A percentile compares a stretch with the other conserved stretches of the same genome.
Evolutionary conservation across 1,140 invertebrate genomes (phyloP).

Genomic region (Conopomorpha cramerella): DNA sequence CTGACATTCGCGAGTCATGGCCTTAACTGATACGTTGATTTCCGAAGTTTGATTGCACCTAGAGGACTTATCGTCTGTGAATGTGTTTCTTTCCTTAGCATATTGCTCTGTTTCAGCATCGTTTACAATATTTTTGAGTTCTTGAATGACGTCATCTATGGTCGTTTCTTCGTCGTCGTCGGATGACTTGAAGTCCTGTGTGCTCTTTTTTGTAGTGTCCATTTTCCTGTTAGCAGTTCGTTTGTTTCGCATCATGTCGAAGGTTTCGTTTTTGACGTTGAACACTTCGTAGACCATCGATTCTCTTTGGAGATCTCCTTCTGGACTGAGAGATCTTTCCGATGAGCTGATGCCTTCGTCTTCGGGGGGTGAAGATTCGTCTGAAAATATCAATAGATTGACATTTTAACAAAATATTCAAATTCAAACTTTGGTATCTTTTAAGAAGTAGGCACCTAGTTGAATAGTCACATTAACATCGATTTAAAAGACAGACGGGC

Average conservation of each 20-base stretch:
- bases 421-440: too few relatives aligned
- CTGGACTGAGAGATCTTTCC: conserved; percentile 74
- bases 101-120: conserved; percentile 78
- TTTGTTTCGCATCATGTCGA: conserved; percentile 52
- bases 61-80: conserved; percentile 44
- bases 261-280: conserved; percentile 64
- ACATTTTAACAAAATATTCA: too few relatives aligned
- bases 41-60: conserved; percentile 40
- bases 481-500: too few relatives aligned
- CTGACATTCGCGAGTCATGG: conserved; percentile 23
- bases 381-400: too few relatives aligned
- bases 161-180: conserved; percentile 81
- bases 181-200: conserved; percentile 42
- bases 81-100: conserved; percentile 46
- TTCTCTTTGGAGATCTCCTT: conserved; percentile 63
- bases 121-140: conserved; percentile 82
- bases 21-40: conserved; percentile 31
- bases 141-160: conserved; percentile 86
- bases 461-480: too few relatives aligned
- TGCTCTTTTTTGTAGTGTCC: conserved; percentile 52
- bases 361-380: conserved; percentile 76
- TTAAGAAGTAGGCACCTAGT: too few relatives aligned
- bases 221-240: conserved; percentile 37
- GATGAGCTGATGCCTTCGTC: conserved; percentile 86
- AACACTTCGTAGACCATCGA: conserved; percentile 67